These are phyloP conservation scores for Tridacna crocea DNA, from an alignment of 2,888 invertebrate species.

Conservation along the genomic window DNA sequence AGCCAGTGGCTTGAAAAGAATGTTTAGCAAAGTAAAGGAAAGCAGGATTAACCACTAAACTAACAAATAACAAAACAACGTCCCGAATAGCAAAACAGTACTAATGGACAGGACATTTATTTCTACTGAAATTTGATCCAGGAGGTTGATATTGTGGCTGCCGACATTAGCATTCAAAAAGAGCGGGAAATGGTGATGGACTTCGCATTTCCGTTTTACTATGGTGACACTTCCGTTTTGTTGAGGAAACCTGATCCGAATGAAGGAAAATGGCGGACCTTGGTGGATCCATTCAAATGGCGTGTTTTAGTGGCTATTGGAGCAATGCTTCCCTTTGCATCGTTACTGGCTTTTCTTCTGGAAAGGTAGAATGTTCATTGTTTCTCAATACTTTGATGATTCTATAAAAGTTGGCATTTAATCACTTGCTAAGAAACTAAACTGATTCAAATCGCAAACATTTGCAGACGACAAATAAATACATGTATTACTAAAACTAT, in stretches of 20 bases:
- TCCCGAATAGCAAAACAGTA: too few relatives aligned
- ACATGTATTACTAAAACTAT: too few relatives aligned
- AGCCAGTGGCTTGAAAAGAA: too few relatives aligned
- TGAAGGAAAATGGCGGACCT: slow-evolving; percentile 61
- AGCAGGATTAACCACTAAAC: too few relatives aligned
- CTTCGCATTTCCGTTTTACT: slow-evolving; percentile 91
- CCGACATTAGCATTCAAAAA: slow-evolving; percentile 94
- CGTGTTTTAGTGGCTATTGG: slow-evolving; percentile 53
- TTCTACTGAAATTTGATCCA: slow-evolving; percentile 78
- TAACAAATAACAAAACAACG: too few relatives aligned
- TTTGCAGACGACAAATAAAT: too few relatives aligned
- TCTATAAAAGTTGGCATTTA: too few relatives aligned
- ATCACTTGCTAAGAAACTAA: too few relatives aligned
- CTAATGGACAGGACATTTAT: too few relatives aligned
- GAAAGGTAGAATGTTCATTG: slow-evolving; percentile 41
- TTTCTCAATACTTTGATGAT: too few relatives aligned
- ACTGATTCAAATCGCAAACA: too few relatives aligned
- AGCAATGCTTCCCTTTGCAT: slow-evolving; percentile 56
- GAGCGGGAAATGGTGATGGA: slow-evolving; percentile 95
- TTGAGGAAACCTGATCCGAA: slow-evolving; percentile 68
- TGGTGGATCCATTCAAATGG: slow-evolving; percentile 67
- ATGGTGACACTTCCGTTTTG: slow-evolving; percentile 65
- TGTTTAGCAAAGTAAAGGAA: too few relatives aligned
- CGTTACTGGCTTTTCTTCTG: slow-evolving; percentile 64
- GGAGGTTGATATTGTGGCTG: slow-evolving; percentile 93